These are phyloP conservation scores for Leiothrix lutea DNA, from an alignment of 2,113 vertebrate genomes.

Conservation along the genomic window DNA sequence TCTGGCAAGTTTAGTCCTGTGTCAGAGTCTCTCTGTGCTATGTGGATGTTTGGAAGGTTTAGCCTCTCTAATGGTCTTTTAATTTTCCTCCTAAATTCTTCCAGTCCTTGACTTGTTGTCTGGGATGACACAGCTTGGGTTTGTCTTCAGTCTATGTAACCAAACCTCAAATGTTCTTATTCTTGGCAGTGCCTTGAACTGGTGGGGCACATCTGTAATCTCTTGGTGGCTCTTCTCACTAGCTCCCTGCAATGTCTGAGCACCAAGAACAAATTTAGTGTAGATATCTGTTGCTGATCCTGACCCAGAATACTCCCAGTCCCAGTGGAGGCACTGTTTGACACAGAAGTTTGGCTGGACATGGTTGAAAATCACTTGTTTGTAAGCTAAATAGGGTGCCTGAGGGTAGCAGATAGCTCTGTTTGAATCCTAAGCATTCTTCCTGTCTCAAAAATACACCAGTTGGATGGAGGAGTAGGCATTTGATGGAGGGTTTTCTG, in stretches of 20 bases:
- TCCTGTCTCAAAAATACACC: neutral
- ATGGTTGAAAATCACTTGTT: neutral
- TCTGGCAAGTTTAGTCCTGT: neutral
- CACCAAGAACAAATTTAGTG: neutral
- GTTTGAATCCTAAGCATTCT: neutral
- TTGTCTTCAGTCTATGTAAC: neutral
- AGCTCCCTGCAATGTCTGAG: neutral
- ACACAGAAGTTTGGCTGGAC: neutral
- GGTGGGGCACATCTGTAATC: neutral
- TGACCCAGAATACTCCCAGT: neutral
- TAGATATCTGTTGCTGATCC: neutral
- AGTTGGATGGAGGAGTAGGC: neutral
- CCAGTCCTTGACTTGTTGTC: neutral
- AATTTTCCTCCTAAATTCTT: neutral
- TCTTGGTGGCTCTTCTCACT: neutral
- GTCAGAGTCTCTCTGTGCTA: neutral
- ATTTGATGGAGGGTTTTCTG: neutral
- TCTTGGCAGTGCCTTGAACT: neutral
- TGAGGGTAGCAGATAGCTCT: neutral
- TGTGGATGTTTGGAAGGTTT: neutral
- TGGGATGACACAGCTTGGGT: neutral
- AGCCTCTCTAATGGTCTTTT: neutral
- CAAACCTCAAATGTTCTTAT: neutral
- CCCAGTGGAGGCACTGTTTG: neutral
- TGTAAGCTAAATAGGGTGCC: neutral